Evolutionary conservation across 2,113 vertebrate genomes (phyloP).

Genomic region (Odocoileus virginianus): DNA sequence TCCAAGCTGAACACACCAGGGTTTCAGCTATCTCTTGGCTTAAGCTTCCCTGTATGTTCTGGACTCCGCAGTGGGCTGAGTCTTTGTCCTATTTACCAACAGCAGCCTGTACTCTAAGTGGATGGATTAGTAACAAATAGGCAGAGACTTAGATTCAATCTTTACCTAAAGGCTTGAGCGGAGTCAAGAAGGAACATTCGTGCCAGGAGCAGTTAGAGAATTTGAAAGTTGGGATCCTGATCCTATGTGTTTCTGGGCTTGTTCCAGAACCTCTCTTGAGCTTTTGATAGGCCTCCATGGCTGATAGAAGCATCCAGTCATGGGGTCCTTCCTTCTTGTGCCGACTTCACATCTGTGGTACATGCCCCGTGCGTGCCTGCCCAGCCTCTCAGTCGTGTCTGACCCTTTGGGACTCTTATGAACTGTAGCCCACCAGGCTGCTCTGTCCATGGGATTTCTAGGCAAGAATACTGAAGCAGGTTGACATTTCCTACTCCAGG

Average conservation of each 20-base stretch:
- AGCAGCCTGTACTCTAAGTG: neutral
- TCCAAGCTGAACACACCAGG: neutral
- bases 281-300: neutral
- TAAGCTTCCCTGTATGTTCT: neutral
- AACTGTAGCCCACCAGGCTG: neutral
- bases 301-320: neutral
- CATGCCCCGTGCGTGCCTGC: neutral
- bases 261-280: neutral
- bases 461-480: neutral
- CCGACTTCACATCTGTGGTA: neutral
- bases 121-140: neutral
- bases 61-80: neutral
- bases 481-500: neutral
- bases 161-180: neutral
- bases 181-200: neutral
- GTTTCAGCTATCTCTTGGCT: neutral
- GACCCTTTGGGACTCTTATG: neutral
- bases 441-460: neutral
- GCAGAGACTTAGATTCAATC: neutral
- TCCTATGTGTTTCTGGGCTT: neutral
- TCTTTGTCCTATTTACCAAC: neutral
- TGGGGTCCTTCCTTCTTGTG: neutral
- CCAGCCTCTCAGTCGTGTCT: neutral
- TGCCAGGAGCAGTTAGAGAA: neutral
- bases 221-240: constrained; percentile 6